Conservation (phyloP, 2,113 vertebrate species). For the Chitala chitala region DNA sequence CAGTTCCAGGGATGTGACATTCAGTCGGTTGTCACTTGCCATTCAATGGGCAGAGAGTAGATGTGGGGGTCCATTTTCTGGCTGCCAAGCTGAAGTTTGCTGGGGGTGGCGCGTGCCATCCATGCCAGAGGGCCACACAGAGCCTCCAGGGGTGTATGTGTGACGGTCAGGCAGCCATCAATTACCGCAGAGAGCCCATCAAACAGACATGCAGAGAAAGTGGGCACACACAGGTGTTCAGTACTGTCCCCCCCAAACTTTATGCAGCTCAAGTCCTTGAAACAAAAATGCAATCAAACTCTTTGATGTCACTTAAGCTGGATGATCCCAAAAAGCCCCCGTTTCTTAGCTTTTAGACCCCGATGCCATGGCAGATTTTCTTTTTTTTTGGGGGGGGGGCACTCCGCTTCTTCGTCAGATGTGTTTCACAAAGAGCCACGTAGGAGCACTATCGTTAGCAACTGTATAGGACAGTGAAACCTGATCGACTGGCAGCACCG, state of each 20-base stretch:
- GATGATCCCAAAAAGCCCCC: not conserved
- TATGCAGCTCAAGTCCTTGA: too few species aligned
- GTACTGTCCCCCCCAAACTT: not conserved
- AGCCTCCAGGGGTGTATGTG: constrained; percentile 4
- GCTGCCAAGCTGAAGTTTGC: constrained; percentile 3
- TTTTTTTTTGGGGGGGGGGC: too few species aligned
- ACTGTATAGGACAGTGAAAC: not conserved
- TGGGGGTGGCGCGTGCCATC: not conserved
- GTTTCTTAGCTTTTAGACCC: too few species aligned
- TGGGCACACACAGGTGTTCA: not conserved
- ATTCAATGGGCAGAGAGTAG: constrained; percentile 13
- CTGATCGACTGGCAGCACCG: not conserved
- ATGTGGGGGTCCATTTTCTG: constrained; percentile 10
- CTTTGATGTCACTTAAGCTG: not conserved
- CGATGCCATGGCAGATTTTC: too few species aligned
- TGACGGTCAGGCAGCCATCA: not conserved
- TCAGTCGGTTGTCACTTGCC: constrained; percentile 29
- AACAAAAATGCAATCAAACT: not conserved
- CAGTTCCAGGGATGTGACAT: constrained; percentile 17
- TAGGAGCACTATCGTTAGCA: not conserved
- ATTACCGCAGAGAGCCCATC: not conserved
- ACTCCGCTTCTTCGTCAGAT: not conserved
- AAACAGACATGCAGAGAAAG: not conserved
- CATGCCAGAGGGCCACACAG: constrained; percentile 16
- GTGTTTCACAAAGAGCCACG: not conserved